Base-by-base conservation (phyloP, 2,888 invertebrate species). In the Nebria brevicollis region DNA sequence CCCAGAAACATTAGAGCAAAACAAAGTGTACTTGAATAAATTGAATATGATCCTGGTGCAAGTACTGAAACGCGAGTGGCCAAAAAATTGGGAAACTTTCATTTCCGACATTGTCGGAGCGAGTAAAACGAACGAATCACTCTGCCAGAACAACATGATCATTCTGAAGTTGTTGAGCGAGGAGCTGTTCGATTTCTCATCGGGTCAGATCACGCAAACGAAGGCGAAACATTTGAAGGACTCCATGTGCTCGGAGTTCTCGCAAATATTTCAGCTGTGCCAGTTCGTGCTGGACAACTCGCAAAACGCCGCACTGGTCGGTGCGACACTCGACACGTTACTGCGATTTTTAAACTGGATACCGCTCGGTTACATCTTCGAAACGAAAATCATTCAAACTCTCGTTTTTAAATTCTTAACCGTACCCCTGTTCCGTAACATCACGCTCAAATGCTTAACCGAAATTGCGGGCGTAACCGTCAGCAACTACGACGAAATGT, bases 111-210 rank as follows among this genome's bases (percentile, higher is more conserved):
- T 99, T 88, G 99, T 99, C 82, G 99, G 99, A 82, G 98, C 99
- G 73, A 98, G 98, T 86, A 98, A 98, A 91, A 98, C 98, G 41
- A 99, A 98, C 89, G 99, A 99, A 90, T 97, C 97, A 86, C 92
- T 99, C 75, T 99, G 99, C 91, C 98, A 99, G 91, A 99, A 99
- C 90, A 99, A 99, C 89, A 99, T 99, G 98, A 95, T 95, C 42
- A 99, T 99, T 87, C 91, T 99, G 84, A 98, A 98, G 89, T 91
- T 99, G 83, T 92, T 99, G 65, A 98, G 98, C 89, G 99, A 99
- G 90, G 99, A 99, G 91, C 96, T 99, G 70, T 99, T 99, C 91
- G 99, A 99, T 88, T 99, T 99, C 89, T 98, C 98, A 73, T 95
- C 96, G 83, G 99, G 98, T 13, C 98, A 98, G 90, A 95, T 99